phyloP scores from a whole-genome alignment of 2,113 vertebrate genomes.

The Erpornis zantholeuca region DNA sequence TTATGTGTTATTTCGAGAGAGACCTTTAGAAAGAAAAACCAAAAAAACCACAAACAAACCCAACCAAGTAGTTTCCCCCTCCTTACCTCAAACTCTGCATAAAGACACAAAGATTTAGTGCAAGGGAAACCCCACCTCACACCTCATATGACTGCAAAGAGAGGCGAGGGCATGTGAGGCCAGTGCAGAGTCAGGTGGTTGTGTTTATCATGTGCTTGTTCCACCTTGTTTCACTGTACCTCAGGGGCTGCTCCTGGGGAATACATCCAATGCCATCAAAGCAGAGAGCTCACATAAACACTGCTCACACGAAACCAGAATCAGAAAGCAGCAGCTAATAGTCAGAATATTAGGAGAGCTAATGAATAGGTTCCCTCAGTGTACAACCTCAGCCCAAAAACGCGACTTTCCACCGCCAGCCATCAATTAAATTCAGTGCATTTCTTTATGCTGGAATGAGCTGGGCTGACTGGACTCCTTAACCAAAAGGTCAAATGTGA shows the following conservation, averaged over 20 bases:
- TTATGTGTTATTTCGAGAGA: background rate
- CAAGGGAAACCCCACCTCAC: conserved; percentile 19
- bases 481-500: conserved; percentile 31
- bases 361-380: conserved; percentile 5
- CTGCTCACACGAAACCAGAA: background rate
- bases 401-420: background rate
- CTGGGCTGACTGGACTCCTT: background rate
- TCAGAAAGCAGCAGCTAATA: background rate
- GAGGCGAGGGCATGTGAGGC: conserved; percentile 13
- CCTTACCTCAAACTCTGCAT: conserved; percentile 3
- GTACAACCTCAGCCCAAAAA: background rate
- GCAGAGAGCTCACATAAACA: background rate
- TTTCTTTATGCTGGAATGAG: background rate
- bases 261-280: background rate
- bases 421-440: background rate
- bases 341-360: background rate
- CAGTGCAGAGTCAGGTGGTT: background rate
- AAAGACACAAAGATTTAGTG: background rate
- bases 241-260: background rate
- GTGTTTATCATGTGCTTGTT: background rate
- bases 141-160: background rate
- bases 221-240: background rate
- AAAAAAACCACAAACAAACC: background rate
- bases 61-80: background rate
- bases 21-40: background rate